Evolutionary conservation across 2,888 invertebrate species (phyloP).

Genomic region (Hypsopygia costalis): DNA sequence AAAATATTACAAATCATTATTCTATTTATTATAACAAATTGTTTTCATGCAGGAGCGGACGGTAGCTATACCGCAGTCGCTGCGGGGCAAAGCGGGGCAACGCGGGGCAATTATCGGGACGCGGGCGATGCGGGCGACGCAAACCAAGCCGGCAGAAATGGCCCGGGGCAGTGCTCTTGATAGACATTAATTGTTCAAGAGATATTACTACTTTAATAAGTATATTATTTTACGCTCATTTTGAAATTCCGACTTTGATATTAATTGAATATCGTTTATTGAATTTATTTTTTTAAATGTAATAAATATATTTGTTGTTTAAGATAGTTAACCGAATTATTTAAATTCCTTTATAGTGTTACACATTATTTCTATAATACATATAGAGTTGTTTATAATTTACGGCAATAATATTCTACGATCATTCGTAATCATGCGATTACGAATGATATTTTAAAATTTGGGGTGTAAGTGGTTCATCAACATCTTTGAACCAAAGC

Average conservation of each 20-base stretch:
- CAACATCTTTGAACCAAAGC: too few relatives aligned
- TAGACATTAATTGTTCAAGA: slow-evolving; percentile 62
- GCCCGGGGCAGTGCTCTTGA: slow-evolving; percentile 26
- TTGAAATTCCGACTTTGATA: slow-evolving; percentile 4
- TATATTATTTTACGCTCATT: slow-evolving; percentile 33
- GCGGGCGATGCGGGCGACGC: slow-evolving; percentile 9
- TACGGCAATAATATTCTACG: too few relatives aligned
- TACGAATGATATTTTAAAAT: too few relatives aligned
- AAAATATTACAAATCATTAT: slow-evolving; percentile 33
- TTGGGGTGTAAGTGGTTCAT: too few relatives aligned
- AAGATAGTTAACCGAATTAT: too few relatives aligned
- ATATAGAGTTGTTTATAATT: too few relatives aligned
- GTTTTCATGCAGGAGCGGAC: slow-evolving; percentile 31
- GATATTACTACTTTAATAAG: slow-evolving; percentile 44
- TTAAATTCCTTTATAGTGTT: too few relatives aligned
- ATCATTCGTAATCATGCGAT: too few relatives aligned
- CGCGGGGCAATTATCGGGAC: slow-evolving; percentile 15
- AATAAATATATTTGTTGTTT: too few relatives aligned
- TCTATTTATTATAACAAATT: slow-evolving; percentile 48
- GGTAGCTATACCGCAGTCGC: slow-evolving; percentile 27
- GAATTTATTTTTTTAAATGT: too few relatives aligned
- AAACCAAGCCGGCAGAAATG: neutral
- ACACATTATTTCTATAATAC: too few relatives aligned
- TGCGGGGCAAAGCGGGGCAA: slow-evolving; percentile 8
- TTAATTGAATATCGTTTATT: neutral